Conservation (phyloP, 2,113 vertebrate genomes). For the Pardalotus punctatus region DNA sequence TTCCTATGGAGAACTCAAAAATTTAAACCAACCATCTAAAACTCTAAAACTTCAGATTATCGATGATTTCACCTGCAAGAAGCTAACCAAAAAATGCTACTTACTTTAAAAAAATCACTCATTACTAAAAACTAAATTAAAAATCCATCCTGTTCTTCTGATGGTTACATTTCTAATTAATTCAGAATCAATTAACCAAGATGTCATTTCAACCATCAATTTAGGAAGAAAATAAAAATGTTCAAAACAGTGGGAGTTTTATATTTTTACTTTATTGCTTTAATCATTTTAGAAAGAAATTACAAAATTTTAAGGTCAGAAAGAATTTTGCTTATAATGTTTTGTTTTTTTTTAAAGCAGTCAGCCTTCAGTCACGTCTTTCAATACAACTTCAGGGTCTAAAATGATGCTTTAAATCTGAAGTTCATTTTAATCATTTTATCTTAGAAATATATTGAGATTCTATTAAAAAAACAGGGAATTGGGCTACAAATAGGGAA, state of each 20-base stretch:
- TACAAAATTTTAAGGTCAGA: neutral
- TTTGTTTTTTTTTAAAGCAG: neutral
- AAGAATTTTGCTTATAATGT: neutral
- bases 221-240: neutral
- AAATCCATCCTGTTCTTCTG: neutral
- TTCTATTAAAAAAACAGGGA: neutral
- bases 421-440: neutral
- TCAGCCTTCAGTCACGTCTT: neutral
- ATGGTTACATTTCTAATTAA: neutral
- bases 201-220: neutral
- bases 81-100: neutral
- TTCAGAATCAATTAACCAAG: neutral
- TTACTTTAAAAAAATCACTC: neutral
- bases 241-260: neutral
- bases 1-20: neutral
- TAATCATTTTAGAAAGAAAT: neutral
- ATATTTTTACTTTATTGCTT: neutral
- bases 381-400: neutral
- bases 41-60: neutral
- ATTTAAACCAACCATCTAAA: neutral
- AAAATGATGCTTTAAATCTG: neutral
- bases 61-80: neutral
- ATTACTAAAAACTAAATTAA: neutral
- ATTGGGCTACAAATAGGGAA: neutral
- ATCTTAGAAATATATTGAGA: neutral